Evolutionary conservation across 2,888 invertebrate genomes (phyloP).

Genomic region (Cerceris ruficornis): DNA sequence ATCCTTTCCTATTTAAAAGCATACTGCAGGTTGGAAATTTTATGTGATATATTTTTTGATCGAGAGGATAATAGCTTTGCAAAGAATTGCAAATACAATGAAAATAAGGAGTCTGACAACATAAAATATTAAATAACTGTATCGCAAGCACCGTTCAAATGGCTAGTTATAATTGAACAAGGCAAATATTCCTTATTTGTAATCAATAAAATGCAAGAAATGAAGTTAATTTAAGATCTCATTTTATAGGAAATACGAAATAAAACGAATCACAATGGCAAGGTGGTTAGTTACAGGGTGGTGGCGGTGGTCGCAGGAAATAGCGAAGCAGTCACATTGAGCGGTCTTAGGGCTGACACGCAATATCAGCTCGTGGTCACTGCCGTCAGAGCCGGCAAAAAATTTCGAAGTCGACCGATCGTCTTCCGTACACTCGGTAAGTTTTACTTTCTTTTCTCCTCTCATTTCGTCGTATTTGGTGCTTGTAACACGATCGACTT

Average conservation of each 20-base stretch:
- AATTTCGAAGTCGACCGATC: slow-evolving; percentile 92
- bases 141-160: neutral
- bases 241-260: neutral
- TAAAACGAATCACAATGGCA: slow-evolving; percentile 75
- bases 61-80: too few species aligned
- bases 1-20: too few species aligned
- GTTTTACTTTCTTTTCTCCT: slow-evolving; percentile 40
- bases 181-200: neutral
- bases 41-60: too few species aligned
- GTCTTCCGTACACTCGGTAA: slow-evolving; percentile 95
- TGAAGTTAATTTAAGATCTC: neutral
- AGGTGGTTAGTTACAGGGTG: slow-evolving; percentile 94
- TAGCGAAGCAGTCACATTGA: slow-evolving; percentile 92
- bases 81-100: too few species aligned
- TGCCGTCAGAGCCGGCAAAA: slow-evolving; percentile 91
- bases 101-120: too few species aligned
- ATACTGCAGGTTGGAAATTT: too few species aligned
- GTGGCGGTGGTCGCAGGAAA: slow-evolving; percentile 95
- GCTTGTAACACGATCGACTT: neutral
- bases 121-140: too few species aligned
- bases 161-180: neutral
- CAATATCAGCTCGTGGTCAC: slow-evolving; percentile 94
- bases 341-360: slow-evolving; percentile 91
- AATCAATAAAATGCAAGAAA: neutral
- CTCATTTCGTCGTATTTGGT: neutral